Percentiles rank a stretch among this genome's conserved stretches.
Evolutionary conservation across 2,113 vertebrate species (phyloP).

Genomic region (Gobius niger): DNA sequence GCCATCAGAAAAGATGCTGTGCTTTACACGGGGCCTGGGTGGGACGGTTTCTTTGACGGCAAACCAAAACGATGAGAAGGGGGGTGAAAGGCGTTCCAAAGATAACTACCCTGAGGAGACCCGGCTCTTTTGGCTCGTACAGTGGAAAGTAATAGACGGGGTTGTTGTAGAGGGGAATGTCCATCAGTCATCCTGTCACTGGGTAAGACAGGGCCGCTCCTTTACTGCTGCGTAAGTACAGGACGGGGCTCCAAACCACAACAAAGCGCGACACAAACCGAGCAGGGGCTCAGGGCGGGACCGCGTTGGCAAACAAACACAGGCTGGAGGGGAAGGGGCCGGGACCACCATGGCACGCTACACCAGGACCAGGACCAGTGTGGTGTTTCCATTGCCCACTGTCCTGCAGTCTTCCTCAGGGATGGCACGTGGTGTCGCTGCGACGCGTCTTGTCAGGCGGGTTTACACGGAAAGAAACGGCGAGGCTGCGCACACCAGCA

Average conservation of each 20-base stretch:
- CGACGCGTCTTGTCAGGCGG: too few species aligned
- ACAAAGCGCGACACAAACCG: slow-evolving; percentile 43
- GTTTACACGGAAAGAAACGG: too few species aligned
- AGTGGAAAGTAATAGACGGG: slow-evolving; percentile 79
- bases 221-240: slow-evolving; percentile 61
- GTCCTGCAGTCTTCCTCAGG: too few species aligned
- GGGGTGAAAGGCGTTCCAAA: slow-evolving; percentile 72
- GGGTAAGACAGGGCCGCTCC: slow-evolving; percentile 54
- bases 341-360: slow-evolving; percentile 38
- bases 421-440: too few species aligned
- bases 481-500: too few species aligned
- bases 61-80: slow-evolving; percentile 77
- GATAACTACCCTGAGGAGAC: slow-evolving; percentile 74
- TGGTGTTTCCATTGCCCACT: neutral
- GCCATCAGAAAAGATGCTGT: slow-evolving; percentile 56
- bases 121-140: slow-evolving; percentile 58
- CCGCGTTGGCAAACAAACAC: slow-evolving; percentile 58
- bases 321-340: slow-evolving; percentile 22
- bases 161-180: slow-evolving; percentile 67
- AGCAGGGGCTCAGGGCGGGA: slow-evolving; percentile 24
- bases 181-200: slow-evolving; percentile 69
- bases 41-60: slow-evolving; percentile 67
- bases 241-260: slow-evolving; percentile 51
- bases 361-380: slow-evolving; percentile 18
- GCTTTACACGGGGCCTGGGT: slow-evolving; percentile 73